phyloP scores from a whole-genome alignment of 2,113 vertebrate species.

The Asarcornis scutulata region DNA sequence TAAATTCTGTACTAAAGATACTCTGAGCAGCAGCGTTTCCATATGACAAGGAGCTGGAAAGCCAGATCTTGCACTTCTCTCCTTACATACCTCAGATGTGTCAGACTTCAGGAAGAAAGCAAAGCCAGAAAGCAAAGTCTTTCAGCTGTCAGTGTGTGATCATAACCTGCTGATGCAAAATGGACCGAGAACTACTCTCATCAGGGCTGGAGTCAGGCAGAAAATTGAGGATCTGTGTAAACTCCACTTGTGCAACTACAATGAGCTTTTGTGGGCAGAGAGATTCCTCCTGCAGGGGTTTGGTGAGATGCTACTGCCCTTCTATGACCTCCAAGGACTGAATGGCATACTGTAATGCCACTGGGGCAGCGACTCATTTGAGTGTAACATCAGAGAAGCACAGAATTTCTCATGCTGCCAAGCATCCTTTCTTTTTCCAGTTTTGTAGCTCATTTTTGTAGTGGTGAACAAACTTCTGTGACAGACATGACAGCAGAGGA shows the following conservation, averaged over 20 bases:
- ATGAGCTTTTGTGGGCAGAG: not conserved
- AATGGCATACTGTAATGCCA: not conserved
- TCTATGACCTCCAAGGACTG: not conserved
- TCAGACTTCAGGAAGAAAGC: conserved; percentile 24
- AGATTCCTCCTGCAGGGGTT: not conserved
- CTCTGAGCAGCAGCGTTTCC: not conserved
- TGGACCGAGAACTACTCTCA: not conserved
- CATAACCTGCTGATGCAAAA: not conserved
- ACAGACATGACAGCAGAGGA: not conserved
- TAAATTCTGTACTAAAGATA: not conserved
- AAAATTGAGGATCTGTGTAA: not conserved
- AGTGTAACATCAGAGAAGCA: not conserved
- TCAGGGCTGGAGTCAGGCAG: not conserved
- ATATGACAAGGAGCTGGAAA: not conserved
- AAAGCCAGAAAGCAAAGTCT: not conserved
- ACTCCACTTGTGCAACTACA: accelerated
- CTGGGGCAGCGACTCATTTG: not conserved
- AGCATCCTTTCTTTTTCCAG: not conserved
- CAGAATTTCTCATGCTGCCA: not conserved
- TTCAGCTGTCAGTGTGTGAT: not conserved
- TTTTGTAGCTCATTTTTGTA: not conserved
- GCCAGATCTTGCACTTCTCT: not conserved
- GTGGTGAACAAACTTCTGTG: not conserved
- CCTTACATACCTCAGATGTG: conserved; percentile 12
- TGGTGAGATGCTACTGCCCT: not conserved